Conservation (phyloP, 2,113 vertebrate species). For the Otis tarda region DNA sequence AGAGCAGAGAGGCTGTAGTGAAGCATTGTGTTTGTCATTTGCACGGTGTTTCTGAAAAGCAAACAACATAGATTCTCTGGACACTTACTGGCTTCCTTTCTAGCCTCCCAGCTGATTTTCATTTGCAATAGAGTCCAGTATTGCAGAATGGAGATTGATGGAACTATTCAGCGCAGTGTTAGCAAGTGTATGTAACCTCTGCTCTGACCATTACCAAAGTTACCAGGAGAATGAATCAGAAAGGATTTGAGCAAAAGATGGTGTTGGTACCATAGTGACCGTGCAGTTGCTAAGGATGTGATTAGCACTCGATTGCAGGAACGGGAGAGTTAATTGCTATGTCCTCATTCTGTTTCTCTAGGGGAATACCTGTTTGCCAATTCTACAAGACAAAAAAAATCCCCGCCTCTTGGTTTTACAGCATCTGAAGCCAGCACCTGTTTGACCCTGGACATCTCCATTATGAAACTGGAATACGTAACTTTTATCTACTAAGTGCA, state of each 20-base stretch:
- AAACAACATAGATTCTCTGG: background rate
- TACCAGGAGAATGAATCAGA: background rate
- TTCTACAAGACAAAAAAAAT: conserved; percentile 21
- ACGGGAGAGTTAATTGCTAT: conserved; percentile 71
- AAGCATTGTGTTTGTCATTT: conserved; percentile 32
- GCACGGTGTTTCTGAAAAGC: conserved; percentile 2
- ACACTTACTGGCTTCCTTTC: background rate
- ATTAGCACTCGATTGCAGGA: conserved; percentile 69
- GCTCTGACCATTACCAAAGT: conserved; percentile 25
- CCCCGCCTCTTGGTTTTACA: conserved; percentile 41
- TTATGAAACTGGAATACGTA: background rate
- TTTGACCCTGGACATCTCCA: conserved; percentile 29
- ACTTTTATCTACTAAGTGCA: background rate
- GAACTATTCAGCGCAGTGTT: background rate
- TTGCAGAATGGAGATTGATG: conserved; percentile 19
- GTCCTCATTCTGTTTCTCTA: conserved; percentile 71
- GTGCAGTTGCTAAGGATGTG: conserved; percentile 77
- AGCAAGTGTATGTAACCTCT: conserved; percentile 31
- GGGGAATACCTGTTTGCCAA: conserved; percentile 72
- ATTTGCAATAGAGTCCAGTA: background rate
- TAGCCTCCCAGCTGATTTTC: background rate
- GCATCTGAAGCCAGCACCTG: conserved; percentile 43
- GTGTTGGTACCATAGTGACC: conserved; percentile 51
- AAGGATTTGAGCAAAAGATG: conserved; percentile 53
- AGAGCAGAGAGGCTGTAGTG: conserved; percentile 21